These are phyloP conservation scores for Acromyrmex heyeri DNA, from an alignment of 1,140 invertebrate species.

Conservation along the genomic window DNA sequence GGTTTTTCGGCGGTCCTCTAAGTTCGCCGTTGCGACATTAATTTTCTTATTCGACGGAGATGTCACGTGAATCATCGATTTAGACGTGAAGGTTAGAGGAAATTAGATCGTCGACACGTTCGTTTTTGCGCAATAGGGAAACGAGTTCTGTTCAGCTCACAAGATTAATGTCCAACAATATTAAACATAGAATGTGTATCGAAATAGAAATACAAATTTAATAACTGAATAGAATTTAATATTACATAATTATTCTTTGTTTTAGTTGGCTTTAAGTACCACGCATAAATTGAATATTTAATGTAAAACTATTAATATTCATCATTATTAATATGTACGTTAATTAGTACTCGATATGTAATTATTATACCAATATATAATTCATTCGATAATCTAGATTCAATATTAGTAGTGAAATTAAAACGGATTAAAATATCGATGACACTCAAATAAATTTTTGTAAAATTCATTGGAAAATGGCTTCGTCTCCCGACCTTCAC, in stretches of 20 bases:
- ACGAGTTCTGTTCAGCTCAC: not conserved
- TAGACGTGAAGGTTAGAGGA: slow-evolving; percentile 16
- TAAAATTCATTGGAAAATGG: not conserved
- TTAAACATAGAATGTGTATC: not conserved
- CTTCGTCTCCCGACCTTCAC: not conserved
- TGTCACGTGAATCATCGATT: slow-evolving; percentile 50
- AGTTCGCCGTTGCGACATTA: slow-evolving; percentile 20
- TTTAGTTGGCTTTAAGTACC: not conserved
- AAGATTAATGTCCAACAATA: slow-evolving; percentile 9
- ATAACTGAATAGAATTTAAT: not conserved
- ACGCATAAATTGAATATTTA: not conserved
- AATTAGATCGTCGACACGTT: slow-evolving; percentile 5
- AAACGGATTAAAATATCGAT: slow-evolving; percentile 9
- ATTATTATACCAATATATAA: not conserved
- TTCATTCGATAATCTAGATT: not conserved
- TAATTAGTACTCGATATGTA: not conserved
- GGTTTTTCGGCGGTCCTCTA: too few relatives aligned
- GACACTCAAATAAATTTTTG: not conserved
- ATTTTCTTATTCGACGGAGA: slow-evolving; percentile 25
- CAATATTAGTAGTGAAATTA: not conserved
- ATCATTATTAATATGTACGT: not conserved
- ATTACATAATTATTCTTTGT: not conserved
- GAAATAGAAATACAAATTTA: not conserved
- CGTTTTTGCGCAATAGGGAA: slow-evolving; percentile 2
- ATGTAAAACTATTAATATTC: slow-evolving; percentile 12